Percentiles rank a stretch among this genome's conserved stretches.
These are phyloP conservation scores for Ephialtes manifestator DNA, from an alignment of 2,888 invertebrate genomes.

Conservation along the genomic window DNA sequence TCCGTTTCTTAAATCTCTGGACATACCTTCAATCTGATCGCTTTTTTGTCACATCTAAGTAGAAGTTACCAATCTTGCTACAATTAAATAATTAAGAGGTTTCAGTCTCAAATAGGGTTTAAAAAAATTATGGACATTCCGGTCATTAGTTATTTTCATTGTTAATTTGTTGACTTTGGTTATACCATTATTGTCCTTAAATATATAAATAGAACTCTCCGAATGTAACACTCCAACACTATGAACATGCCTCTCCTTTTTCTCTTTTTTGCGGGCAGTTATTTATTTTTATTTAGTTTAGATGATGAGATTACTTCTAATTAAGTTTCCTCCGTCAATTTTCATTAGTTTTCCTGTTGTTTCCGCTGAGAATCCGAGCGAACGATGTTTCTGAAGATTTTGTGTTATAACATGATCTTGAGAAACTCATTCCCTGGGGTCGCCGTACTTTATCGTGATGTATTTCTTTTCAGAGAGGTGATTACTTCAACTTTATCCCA, in stretches of 20 bases:
- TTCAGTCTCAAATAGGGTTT: no score
- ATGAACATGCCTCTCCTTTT: background rate
- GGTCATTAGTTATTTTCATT: no score
- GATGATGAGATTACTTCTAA: conserved; percentile 53
- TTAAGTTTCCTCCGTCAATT: conserved; percentile 51
- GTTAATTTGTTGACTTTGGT: no score
- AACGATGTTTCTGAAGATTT: conserved; percentile 31
- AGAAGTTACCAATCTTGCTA: background rate
- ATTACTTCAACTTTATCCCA: conserved; percentile 70
- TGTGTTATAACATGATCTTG: conserved; percentile 34
- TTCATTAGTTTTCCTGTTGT: conserved; percentile 33
- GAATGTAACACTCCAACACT: conserved; percentile 7
- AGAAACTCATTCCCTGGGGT: conserved; percentile 36
- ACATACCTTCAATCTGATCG: conserved; percentile 9
- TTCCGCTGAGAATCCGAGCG: background rate
- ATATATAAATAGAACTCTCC: background rate
- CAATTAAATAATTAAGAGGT: no score
- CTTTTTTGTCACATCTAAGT: background rate
- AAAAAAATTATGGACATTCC: no score
- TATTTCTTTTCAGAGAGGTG: conserved; percentile 13
- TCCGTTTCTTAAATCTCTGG: conserved; percentile 50
- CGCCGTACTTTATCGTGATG: conserved; percentile 7
- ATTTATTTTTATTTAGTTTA: conserved; percentile 19
- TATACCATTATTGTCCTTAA: no score
- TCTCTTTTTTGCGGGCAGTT: background rate